A percentile compares a stretch with the other conserved stretches of the same genome.
Conservation (phyloP, 2,113 vertebrate species). For the Aramus guarauna region DNA sequence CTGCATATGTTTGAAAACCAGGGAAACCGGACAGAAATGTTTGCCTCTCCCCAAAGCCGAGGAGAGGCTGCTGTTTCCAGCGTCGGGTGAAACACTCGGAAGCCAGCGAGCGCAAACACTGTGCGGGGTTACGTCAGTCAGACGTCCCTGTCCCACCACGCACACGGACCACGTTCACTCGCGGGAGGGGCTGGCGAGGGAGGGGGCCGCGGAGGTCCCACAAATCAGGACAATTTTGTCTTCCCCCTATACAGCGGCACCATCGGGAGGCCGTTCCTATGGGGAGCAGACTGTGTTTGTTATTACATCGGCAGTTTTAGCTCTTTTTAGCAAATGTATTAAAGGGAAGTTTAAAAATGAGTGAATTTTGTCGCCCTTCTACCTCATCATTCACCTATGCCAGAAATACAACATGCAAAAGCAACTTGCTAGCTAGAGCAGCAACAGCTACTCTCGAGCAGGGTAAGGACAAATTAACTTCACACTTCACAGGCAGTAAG, state of each 20-base stretch:
- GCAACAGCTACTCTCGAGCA: background rate
- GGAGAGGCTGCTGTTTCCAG: background rate
- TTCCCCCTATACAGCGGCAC: background rate
- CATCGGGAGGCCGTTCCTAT: rapidly evolving
- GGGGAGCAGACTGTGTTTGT: background rate
- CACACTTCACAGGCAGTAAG: background rate
- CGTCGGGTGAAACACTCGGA: background rate
- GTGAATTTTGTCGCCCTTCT: background rate
- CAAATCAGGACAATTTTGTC: background rate
- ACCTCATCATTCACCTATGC: background rate
- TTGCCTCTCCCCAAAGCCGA: background rate
- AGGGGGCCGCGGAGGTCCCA: background rate
- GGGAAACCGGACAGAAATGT: background rate
- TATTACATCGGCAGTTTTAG: background rate
- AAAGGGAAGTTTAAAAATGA: background rate
- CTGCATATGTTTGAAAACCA: background rate
- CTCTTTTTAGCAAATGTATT: background rate
- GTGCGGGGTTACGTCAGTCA: background rate
- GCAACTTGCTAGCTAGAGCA: background rate
- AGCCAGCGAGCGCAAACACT: background rate
- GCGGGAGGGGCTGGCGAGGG: background rate
- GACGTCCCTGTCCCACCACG: background rate
- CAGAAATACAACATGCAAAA: background rate
- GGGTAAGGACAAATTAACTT: background rate
- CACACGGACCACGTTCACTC: background rate